phyloP scores from a whole-genome alignment of 92 coral and sea anemone genomes.

The Epizoanthus scotinus region DNA sequence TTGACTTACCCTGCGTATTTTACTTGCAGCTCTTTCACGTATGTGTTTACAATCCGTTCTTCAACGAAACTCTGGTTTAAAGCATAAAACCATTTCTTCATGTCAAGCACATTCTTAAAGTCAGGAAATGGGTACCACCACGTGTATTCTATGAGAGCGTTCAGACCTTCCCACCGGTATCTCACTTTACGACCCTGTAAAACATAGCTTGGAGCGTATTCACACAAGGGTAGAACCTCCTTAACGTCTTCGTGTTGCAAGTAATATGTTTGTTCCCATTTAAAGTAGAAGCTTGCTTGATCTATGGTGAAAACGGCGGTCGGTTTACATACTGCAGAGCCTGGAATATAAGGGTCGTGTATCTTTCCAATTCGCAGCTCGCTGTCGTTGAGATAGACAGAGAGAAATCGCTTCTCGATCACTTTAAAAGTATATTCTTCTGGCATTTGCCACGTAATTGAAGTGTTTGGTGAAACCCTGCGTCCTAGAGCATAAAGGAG shows the following conservation, averaged over 20 bases:
- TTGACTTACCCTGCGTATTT: slow-evolving; percentile 56
- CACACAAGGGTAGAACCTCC: slow-evolving; percentile 32
- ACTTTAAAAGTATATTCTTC: background rate
- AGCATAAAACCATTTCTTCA: slow-evolving; percentile 35
- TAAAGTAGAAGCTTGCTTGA: background rate
- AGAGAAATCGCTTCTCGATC: background rate
- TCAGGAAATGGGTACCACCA: slow-evolving; percentile 21
- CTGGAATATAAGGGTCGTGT: slow-evolving; percentile 14
- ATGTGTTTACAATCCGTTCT: slow-evolving; percentile 46
- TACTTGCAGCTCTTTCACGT: slow-evolving; percentile 49
- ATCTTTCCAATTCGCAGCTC: background rate
- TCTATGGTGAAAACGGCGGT: background rate
- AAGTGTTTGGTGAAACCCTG: slow-evolving; percentile 33
- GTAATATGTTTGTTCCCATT: slow-evolving; percentile 14
- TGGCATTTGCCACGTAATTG: slow-evolving; percentile 33
- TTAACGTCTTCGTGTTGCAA: slow-evolving; percentile 33
- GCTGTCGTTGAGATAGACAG: slow-evolving; percentile 10
- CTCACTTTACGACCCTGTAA: slow-evolving; percentile 11
- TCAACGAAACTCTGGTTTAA: slow-evolving; percentile 31
- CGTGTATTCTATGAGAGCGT: background rate
- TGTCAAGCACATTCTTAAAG: background rate
- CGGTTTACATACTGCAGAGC: background rate
- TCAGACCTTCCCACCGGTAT: slow-evolving; percentile 9
- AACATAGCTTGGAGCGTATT: slow-evolving; percentile 53
- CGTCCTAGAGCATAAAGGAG: background rate